Percentiles rank a stretch among this genome's conserved stretches.
Conservation (phyloP, 1,140 invertebrate genomes). For the Andrena cerasifolii region DNA sequence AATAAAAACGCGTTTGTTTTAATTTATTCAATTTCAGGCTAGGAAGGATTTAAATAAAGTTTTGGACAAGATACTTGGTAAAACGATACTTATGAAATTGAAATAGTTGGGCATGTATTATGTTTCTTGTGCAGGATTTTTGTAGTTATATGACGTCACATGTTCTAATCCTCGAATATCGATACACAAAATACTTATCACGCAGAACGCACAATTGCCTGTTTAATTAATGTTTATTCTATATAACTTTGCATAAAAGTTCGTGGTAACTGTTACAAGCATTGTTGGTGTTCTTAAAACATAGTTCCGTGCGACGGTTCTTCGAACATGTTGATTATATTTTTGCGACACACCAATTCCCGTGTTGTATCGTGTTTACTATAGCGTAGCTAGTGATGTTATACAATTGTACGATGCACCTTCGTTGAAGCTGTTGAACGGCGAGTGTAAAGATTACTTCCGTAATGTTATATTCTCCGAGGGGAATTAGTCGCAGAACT, state of each 20-base stretch:
- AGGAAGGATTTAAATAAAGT: not conserved
- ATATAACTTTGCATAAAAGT: constrained; percentile 16
- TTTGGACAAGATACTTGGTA: not conserved
- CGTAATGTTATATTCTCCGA: constrained; percentile 29
- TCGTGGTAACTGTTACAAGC: constrained; percentile 16
- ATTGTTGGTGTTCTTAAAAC: constrained; percentile 27
- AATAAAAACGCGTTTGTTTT: not conserved
- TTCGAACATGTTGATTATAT: constrained; percentile 31
- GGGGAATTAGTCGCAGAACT: not conserved
- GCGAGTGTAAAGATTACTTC: constrained; percentile 39
- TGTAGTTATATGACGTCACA: not conserved
- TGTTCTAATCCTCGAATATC: not conserved
- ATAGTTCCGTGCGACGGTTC: not conserved
- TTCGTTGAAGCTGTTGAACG: constrained; percentile 46
- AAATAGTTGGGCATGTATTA: not conserved
- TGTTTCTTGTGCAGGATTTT: not conserved
- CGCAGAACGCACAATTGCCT: constrained; percentile 35
- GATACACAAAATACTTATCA: constrained; percentile 3
- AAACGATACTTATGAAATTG: not conserved
- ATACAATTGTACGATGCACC: constrained; percentile 53
- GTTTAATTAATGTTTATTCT: constrained; percentile 7
- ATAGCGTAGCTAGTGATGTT: constrained; percentile 49
- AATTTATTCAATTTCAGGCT: not conserved
- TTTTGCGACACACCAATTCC: constrained; percentile 34
- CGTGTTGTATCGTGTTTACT: constrained; percentile 46